Base-by-base conservation (phyloP, 2,888 invertebrate genomes). In the Boloria euphrosyne region DNA sequence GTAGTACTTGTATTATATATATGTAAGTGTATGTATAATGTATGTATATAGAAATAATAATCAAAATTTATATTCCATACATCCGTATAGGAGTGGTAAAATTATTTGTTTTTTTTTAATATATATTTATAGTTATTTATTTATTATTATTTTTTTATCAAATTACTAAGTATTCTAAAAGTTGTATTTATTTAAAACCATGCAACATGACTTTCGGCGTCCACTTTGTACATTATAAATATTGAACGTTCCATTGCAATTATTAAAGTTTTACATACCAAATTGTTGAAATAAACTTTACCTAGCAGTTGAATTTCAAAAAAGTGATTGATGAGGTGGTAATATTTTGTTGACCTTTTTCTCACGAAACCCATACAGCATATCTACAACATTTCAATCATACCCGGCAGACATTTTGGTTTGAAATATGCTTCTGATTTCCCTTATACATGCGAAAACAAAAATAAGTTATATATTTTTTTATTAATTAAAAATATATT, bases 321-420 rank as follows among this genome's bases (percentile, higher is more conserved):
- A 49, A 49, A 49, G 47, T 49, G 59, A 49, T 31, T 38, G 49
- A 59, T 59, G 49, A 31, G 47, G 2, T 49, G 31, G 14, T 4
- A 49, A 16, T 47, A 47, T 49, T 58, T 31, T 17, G 59, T 13
- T 49, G 49, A 47, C 17, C 49, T 38, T 49, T 59, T 59, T 59
- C 47, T 47, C 17, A 49, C 22, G 58, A 57, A 16, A 6, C 27
- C 49, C 17, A 16, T 17, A 31, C 2, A 14, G 17, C 47, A 59
- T 49, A 31, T 7, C 7, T 49, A 16, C 31, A 3, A 58, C 55
- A 58, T 58, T 49, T 49, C 58, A 59, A 31, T 59, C 2, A 22
- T 46, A 10, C n/a, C 46, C 57, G 22, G 46, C 46, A 57, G 44
- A 57, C n/a, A 44, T 57, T 57, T 22, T n/a, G 0, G 44, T 57